A percentile compares a stretch with the other conserved stretches of the same genome.
These are phyloP conservation scores for Parelbella ahira DNA, from an alignment of 2,888 invertebrate species.

Conservation along the genomic window DNA sequence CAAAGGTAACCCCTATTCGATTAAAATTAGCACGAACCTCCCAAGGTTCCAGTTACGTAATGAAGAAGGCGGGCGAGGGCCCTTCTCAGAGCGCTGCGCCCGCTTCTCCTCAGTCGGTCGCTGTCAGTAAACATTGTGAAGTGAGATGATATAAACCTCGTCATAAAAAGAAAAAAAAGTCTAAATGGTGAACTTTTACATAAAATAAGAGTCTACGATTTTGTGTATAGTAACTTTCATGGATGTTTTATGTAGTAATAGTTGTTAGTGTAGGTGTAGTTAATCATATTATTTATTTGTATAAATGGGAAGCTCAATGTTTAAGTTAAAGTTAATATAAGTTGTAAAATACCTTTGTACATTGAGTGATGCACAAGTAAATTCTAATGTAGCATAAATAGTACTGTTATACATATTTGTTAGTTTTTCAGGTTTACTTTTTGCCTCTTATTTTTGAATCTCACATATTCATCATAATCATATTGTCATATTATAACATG, in stretches of 20 bases:
- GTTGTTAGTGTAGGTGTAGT: too few relatives aligned
- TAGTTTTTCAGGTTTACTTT: constrained; percentile 64
- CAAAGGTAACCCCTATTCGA: constrained; percentile 88
- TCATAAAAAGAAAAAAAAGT: constrained; percentile 27
- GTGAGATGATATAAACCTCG: constrained; percentile 88
- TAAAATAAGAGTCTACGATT: constrained; percentile 38
- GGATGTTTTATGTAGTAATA: too few relatives aligned
- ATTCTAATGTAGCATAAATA: constrained; percentile 53
- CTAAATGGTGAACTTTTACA: constrained; percentile 43
- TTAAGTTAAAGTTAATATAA: constrained; percentile 75
- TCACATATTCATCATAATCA: constrained; percentile 58
- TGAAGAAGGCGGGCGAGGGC: constrained; percentile 67
- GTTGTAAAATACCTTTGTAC: constrained; percentile 59
- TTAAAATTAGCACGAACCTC: constrained; percentile 91
- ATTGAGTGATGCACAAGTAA: constrained; percentile 64
- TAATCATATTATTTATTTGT: constrained; percentile 73
- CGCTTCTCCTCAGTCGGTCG: constrained; percentile 59
- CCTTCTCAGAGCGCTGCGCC: constrained; percentile 40
- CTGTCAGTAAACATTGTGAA: constrained; percentile 90
- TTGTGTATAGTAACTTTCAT: constrained; percentile 38
- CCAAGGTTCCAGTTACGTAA: constrained; percentile 86
- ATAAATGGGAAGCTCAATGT: constrained; percentile 78
- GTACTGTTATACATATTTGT: constrained; percentile 46
- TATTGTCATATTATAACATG: constrained; percentile 31
- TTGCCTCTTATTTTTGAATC: constrained; percentile 70